Evolutionary conservation across 1,140 invertebrate species (phyloP), one percentile per base, ranked within the genome.

Genomic region (Episyrphus balteatus): DNA sequence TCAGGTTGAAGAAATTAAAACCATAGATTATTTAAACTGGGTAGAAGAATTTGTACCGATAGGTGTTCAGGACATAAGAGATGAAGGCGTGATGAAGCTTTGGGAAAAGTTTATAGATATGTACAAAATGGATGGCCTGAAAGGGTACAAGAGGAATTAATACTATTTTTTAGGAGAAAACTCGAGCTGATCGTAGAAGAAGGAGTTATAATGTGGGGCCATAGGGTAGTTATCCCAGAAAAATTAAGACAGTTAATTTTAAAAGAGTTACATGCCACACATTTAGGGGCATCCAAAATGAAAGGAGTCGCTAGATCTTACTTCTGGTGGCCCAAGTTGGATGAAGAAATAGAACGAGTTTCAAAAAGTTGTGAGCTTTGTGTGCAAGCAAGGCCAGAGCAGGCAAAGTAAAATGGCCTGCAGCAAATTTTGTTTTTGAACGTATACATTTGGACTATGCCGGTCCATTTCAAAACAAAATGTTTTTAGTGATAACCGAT

Each of bases 261-360:
- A 11, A 38, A 59, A 37, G 48, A 66, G 36, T 49, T 74, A 11
- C 70, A 73, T 54, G 42, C 47, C n/a, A 51, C 44, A 33, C 71
- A 73, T 51, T 44, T 54, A 6, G 69, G 70, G 8, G 58, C 68
- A 11, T 51, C 54, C 8, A 56, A 55, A 45, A 74, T 70, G 60
- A 74, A 74, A 47, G 33, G 56, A 1, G 44, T 69, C 8, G 69
- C 68, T 5, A 17, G 63, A 38, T 47, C 34, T 21, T 61, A 70
- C 51, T 50, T 69, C 11, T 60, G 51, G 57, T 74, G 59, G 58
- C 61, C 63, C 21, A 49, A 50, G 10, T 56, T 75, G 2, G 64
- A 75, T 50, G 41, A 46, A 14, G 59, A 70, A 1, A 69, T 74
- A 26, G 48, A 61, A 38, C 43, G 42, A 15, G 12, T 48, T 8